Conservation (phyloP, 1,140 invertebrate species). For the Parapsyche elsis region DNA sequence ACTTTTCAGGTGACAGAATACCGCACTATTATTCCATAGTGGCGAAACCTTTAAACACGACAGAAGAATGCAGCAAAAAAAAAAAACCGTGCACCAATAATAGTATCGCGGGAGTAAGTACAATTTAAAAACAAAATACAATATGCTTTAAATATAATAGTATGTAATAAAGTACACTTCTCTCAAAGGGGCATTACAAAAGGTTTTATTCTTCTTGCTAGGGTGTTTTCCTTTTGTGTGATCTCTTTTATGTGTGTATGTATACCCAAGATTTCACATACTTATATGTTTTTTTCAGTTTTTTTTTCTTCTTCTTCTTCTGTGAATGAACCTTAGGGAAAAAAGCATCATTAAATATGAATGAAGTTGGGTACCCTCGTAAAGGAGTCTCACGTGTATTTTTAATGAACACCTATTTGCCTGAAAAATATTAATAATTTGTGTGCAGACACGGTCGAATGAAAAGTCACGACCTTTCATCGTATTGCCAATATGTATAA, state of each 20-base stretch:
- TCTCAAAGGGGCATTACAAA: no score
- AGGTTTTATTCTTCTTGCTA: no score
- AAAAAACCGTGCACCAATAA: slow-evolving; percentile 63
- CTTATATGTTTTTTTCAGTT: neutral
- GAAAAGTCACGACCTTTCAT: slow-evolving; percentile 1
- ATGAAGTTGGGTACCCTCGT: slow-evolving; percentile 22
- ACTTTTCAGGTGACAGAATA: slow-evolving; percentile 57
- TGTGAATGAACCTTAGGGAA: slow-evolving; percentile 14
- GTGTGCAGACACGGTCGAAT: neutral
- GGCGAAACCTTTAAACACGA: no score
- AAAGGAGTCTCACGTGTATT: slow-evolving; percentile 34
- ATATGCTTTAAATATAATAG: neutral
- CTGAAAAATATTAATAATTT: slow-evolving; percentile 37
- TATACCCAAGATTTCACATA: no score
- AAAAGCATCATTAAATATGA: slow-evolving; percentile 38
- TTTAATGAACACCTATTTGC: slow-evolving; percentile 36
- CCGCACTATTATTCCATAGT: no score
- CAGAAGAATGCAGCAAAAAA: no score
- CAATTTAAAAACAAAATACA: no score
- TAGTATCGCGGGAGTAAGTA: slow-evolving; percentile 64
- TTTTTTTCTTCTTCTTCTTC: neutral
- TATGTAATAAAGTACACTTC: no score
- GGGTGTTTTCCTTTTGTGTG: neutral
- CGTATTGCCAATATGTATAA: neutral
- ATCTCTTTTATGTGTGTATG: no score